phyloP scores from a whole-genome alignment of 2,888 invertebrate genomes.

The Synanthedon formicaeformis region DNA sequence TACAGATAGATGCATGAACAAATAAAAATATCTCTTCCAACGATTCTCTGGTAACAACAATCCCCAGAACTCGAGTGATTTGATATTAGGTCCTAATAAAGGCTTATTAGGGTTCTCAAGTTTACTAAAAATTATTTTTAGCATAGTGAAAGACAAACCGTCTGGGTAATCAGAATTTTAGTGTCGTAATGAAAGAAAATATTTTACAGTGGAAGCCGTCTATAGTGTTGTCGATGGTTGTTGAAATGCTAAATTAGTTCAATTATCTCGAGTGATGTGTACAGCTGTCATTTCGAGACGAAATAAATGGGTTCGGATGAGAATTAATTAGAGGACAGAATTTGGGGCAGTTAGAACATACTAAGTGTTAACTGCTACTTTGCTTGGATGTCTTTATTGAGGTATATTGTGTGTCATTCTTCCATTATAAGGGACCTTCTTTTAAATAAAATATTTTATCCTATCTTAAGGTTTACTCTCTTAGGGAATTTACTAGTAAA shows the following conservation, averaged over 20 bases:
- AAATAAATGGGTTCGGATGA: not conserved
- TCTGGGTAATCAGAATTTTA: not conserved
- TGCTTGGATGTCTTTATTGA: no score
- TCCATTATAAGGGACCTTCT: no score
- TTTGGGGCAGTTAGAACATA: no score
- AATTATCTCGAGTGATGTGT: not conserved
- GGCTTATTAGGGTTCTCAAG: slow-evolving; percentile 44
- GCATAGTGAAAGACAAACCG: not conserved
- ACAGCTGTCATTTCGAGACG: not conserved
- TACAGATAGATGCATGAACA: slow-evolving; percentile 37
- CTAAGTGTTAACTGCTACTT: no score
- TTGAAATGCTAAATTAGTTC: not conserved
- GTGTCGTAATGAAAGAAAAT: not conserved
- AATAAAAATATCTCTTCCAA: slow-evolving; percentile 27
- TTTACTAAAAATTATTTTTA: slow-evolving; percentile 12
- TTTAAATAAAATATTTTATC: no score
- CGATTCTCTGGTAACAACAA: slow-evolving; percentile 35
- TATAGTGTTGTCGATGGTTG: not conserved
- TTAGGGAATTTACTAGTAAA: no score
- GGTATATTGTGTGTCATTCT: no score
- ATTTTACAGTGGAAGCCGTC: not conserved
- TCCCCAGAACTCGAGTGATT: slow-evolving; percentile 50
- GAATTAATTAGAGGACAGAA: no score
- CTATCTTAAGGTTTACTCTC: no score
- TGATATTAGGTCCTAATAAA: slow-evolving; percentile 48